phyloP scores from a whole-genome alignment of 2,888 invertebrate genomes.

The Phalera bucephala region DNA sequence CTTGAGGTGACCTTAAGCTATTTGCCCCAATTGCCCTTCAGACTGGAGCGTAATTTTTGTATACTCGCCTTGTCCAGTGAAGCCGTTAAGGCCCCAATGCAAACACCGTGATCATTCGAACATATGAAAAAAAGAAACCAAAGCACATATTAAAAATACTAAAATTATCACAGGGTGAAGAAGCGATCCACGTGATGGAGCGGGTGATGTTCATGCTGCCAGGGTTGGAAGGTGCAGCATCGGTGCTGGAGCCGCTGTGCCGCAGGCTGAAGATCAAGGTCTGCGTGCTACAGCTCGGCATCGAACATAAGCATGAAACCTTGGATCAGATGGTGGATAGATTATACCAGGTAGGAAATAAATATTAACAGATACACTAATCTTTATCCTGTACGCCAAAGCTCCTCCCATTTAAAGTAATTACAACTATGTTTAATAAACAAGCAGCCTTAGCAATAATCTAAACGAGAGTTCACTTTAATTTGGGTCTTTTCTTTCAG shows the following conservation, averaged over 20 bases:
- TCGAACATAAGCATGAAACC: slow-evolving; percentile 60
- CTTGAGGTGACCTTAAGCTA: no score
- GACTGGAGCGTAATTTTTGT: no score
- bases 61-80: no score
- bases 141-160: no score
- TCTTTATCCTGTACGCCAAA: slow-evolving; percentile 1
- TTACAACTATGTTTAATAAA: no score
- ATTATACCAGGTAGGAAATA: slow-evolving; percentile 75
- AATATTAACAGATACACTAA: not conserved
- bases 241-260: slow-evolving; percentile 77
- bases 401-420: no score
- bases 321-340: slow-evolving; percentile 76
- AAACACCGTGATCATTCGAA: no score
- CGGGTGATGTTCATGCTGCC: slow-evolving; percentile 84
- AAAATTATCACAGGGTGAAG: slow-evolving; percentile 62
- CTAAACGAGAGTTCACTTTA: no score
- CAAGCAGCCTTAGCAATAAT: no score
- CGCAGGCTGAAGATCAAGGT: slow-evolving; percentile 74
- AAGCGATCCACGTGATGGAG: slow-evolving; percentile 68
- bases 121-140: no score
- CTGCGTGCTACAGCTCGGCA: slow-evolving; percentile 79
- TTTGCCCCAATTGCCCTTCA: no score
- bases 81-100: no score
- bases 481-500: slow-evolving; percentile 60
- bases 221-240: slow-evolving; percentile 86